A percentile compares a stretch with the other conserved stretches of the same genome.
Evolutionary conservation across 2,113 vertebrate genomes (phyloP).

Genomic region (Gymnocephalus cernua): DNA sequence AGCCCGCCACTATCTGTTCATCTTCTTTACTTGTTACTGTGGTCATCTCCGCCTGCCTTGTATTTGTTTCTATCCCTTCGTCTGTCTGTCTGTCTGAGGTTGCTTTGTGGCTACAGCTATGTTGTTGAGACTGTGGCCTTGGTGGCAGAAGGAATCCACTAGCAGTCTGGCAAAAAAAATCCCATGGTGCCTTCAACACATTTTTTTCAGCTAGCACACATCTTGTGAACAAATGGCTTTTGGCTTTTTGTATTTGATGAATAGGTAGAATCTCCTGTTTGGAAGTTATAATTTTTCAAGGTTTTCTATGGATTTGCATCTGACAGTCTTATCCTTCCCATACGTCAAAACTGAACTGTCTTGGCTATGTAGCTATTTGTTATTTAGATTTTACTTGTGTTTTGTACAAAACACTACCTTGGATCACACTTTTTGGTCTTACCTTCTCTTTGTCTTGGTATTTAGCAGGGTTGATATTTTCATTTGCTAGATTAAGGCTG

Average conservation of each 20-base stretch:
- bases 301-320: slow-evolving; percentile 1
- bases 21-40: slow-evolving; percentile 19
- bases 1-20: slow-evolving; percentile 10
- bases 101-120: slow-evolving; percentile 46
- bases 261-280: slow-evolving; percentile 19
- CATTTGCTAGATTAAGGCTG: not conserved
- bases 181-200: slow-evolving; percentile 18
- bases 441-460: not conserved
- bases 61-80: slow-evolving; percentile 13
- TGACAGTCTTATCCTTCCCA: slow-evolving; percentile 8
- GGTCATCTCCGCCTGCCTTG: slow-evolving; percentile 4
- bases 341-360: not conserved
- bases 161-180: slow-evolving; percentile 26
- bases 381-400: not conserved
- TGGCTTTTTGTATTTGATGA: slow-evolving; percentile 10
- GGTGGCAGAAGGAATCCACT: slow-evolving; percentile 36
- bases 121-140: slow-evolving; percentile 51
- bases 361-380: not conserved
- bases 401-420: not conserved
- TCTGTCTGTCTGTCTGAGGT: slow-evolving; percentile 52
- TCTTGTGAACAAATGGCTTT: slow-evolving; percentile 27
- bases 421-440: not conserved
- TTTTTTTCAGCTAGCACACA: slow-evolving; percentile 15
- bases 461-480: not conserved
- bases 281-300: slow-evolving; percentile 12